Evolutionary conservation across 2,113 vertebrate genomes (phyloP).

Genomic region (Gasterosteus aculeatus): DNA sequence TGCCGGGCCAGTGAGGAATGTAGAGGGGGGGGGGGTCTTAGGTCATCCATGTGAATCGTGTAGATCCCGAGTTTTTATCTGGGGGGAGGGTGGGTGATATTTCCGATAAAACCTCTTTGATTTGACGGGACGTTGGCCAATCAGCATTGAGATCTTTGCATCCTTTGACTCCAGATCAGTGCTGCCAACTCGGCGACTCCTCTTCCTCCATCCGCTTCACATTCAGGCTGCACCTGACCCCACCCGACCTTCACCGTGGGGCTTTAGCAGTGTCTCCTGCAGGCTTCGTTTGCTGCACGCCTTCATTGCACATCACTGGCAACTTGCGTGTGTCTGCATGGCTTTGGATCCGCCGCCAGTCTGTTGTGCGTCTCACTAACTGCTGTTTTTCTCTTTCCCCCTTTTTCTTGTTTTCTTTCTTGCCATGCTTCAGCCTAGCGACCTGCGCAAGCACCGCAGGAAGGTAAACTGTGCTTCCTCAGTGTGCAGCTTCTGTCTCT

Average conservation of each 20-base stretch:
- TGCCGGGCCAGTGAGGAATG: slow-evolving; percentile 67
- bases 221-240: slow-evolving; percentile 51
- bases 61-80: too few relatives aligned
- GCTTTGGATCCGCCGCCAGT: slow-evolving; percentile 35
- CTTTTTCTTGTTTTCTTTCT: slow-evolving; percentile 43
- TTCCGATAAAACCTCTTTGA: too few relatives aligned
- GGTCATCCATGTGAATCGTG: too few relatives aligned
- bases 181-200: background rate
- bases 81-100: too few relatives aligned
- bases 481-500: background rate
- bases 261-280: slow-evolving; percentile 43
- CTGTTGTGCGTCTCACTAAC: slow-evolving; percentile 63
- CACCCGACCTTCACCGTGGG: slow-evolving; percentile 7
- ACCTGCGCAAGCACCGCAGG: slow-evolving; percentile 98
- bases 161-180: too few relatives aligned
- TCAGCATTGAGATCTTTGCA: too few relatives aligned
- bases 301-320: background rate
- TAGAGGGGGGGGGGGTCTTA: background rate
- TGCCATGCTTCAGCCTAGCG: slow-evolving; percentile 95
- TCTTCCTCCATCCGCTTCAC: background rate
- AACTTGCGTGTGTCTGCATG: slow-evolving; percentile 49
- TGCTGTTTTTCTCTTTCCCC: slow-evolving; percentile 58
- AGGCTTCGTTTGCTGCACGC: background rate
- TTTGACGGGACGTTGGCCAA: too few relatives aligned
- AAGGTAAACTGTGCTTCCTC: slow-evolving; percentile 87